Percentiles rank a stretch among this genome's conserved stretches.
phyloP scores from a whole-genome alignment of 2,888 invertebrate genomes.

The Synergus japonicus region DNA sequence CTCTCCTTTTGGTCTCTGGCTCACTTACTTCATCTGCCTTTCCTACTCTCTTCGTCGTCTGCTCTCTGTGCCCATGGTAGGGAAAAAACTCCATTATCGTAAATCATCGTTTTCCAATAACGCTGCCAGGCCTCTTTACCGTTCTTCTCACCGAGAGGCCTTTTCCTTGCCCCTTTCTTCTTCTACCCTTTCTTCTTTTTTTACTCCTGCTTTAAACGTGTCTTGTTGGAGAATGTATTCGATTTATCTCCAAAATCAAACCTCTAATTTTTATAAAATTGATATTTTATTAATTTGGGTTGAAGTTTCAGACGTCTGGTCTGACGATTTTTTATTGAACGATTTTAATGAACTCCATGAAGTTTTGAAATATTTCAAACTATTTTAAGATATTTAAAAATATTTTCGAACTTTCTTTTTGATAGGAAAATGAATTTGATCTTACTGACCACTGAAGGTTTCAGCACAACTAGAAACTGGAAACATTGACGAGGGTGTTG shows the following conservation, averaged over 20 bases:
- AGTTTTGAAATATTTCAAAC: too few relatives aligned
- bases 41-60: conserved; percentile 49
- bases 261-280: background rate
- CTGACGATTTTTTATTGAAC: too few relatives aligned
- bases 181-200: conserved; percentile 53
- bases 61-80: conserved; percentile 56
- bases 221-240: conserved; percentile 49
- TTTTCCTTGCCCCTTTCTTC: conserved; percentile 44
- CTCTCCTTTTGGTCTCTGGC: conserved; percentile 55
- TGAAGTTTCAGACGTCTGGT: too few relatives aligned
- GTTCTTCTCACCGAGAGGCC: conserved; percentile 57
- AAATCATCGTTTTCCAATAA: conserved; percentile 82
- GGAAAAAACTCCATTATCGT: conserved; percentile 79
- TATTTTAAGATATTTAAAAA: too few relatives aligned
- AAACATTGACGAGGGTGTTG: conserved; percentile 4
- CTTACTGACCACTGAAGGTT: background rate
- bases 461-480: background rate
- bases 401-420: too few relatives aligned
- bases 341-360: too few relatives aligned
- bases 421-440: too few relatives aligned
- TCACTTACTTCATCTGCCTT: conserved; percentile 48
- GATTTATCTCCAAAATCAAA: conserved; percentile 24
- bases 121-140: conserved; percentile 75
- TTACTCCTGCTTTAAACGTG: conserved; percentile 53
- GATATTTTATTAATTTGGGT: too few relatives aligned